phyloP scores from a whole-genome alignment of 2,797 vertebrate species.

The Squalus acanthias region DNA sequence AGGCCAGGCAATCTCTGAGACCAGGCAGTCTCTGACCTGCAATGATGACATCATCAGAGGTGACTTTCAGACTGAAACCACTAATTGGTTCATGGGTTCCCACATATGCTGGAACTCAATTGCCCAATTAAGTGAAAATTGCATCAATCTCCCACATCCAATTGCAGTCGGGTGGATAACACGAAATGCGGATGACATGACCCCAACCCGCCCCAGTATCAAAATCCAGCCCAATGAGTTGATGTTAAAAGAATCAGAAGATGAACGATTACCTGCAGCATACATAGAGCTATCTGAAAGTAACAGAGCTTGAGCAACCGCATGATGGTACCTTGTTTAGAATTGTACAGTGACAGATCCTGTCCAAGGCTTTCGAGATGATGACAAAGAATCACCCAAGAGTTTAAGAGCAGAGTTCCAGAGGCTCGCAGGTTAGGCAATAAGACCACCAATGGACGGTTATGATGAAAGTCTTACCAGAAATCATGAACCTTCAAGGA shows the following conservation, averaged over 20 bases:
- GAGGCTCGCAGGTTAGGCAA: background rate
- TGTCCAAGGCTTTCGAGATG: background rate
- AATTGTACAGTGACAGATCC: background rate
- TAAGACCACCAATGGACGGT: background rate
- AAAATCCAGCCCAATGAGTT: no score
- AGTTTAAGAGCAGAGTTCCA: background rate
- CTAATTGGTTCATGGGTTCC: no score
- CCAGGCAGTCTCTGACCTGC: no score
- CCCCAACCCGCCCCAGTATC: no score
- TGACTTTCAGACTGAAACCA: no score
- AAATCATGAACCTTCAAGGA: background rate
- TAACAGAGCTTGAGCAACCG: background rate
- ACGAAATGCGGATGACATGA: no score
- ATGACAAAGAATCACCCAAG: background rate
- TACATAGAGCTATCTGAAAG: background rate
- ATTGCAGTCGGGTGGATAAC: no score
- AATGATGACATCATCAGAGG: no score
- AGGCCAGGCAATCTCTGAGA: no score
- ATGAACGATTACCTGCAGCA: background rate
- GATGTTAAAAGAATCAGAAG: background rate
- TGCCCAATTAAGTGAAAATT: no score
- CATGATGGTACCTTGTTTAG: background rate
- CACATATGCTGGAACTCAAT: no score
- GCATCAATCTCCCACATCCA: no score
- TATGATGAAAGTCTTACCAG: background rate